These are phyloP conservation scores for Drosophila ohnishii DNA, from an alignment of 1,140 invertebrate genomes.

Conservation along the genomic window DNA sequence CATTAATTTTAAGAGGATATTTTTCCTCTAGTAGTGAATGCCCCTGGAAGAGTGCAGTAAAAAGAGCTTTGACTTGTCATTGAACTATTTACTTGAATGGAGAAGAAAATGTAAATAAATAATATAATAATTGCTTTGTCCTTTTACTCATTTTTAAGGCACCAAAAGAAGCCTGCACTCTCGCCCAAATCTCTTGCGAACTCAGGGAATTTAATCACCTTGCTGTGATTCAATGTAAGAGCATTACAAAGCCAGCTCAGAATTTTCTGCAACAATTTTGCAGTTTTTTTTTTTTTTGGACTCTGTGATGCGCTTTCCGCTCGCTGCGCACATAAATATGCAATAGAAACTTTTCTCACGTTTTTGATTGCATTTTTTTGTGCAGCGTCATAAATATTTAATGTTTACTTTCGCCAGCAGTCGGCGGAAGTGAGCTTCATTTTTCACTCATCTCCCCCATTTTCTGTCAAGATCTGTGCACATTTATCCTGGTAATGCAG, in stretches of 20 bases:
- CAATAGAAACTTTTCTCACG: constrained; percentile 81
- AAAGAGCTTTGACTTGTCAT: neutral
- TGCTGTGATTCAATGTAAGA: constrained; percentile 18
- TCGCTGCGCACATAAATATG: constrained; percentile 72
- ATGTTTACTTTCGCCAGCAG: constrained; percentile 58
- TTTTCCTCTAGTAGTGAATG: neutral
- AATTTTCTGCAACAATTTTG: constrained; percentile 15
- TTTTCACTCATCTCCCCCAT: constrained; percentile 18
- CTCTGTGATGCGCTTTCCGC: constrained; percentile 29
- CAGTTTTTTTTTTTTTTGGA: constrained; percentile 19
- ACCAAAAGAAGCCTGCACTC: neutral
- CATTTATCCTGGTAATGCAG: constrained; percentile 45
- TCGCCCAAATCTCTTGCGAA: neutral
- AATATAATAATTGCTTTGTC: too few species aligned
- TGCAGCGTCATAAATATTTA: constrained; percentile 78
- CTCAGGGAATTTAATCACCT: constrained; percentile 13
- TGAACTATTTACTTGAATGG: too few species aligned
- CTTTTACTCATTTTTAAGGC: too few species aligned
- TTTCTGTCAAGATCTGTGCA: constrained; percentile 8
- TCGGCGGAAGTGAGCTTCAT: constrained; percentile 28
- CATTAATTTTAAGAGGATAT: neutral
- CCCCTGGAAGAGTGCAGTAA: neutral
- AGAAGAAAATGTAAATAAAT: neutral
- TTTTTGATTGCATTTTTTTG: constrained; percentile 80
- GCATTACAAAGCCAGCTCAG: constrained; percentile 33